Conservation (phyloP, 2,888 invertebrate genomes). For the Drosophila dives region DNA sequence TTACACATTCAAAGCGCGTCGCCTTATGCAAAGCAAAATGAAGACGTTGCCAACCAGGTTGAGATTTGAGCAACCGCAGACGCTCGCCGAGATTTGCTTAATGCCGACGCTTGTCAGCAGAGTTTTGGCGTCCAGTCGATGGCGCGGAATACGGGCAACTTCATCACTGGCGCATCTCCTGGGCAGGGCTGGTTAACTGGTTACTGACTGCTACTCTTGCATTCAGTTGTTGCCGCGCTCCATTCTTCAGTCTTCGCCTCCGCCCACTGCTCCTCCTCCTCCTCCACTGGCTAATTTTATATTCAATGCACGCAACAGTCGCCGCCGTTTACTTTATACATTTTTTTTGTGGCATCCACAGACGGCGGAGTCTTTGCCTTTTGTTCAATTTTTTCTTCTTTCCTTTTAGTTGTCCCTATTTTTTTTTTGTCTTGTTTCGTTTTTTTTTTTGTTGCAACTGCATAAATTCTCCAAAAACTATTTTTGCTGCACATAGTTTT, state of each 20-base stretch:
- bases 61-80: constrained; percentile 34
- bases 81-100: constrained; percentile 28
- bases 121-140: constrained; percentile 11
- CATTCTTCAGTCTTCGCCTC: no score
- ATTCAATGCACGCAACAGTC: constrained; percentile 77
- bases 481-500: constrained; percentile 68
- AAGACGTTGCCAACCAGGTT: constrained; percentile 4
- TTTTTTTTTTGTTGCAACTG: constrained; percentile 31
- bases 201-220: constrained; percentile 3
- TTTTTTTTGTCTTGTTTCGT: background rate
- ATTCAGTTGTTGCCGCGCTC: constrained; percentile 1
- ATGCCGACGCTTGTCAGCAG: constrained; percentile 34
- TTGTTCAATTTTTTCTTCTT: constrained; percentile 30
- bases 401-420: constrained; percentile 15
- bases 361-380: constrained; percentile 28
- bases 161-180: constrained; percentile 33
- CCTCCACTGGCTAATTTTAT: constrained; percentile 63
- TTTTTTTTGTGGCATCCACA: constrained; percentile 1
- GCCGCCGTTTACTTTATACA: constrained; percentile 58
- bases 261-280: background rate
- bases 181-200: constrained; percentile 20
- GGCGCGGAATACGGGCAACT: constrained; percentile 43
- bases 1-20: background rate
- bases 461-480: constrained; percentile 71
- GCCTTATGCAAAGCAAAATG: constrained; percentile 51